Evolutionary conservation across 2,113 vertebrate species (phyloP), one percentile per base, ranked within the genome.

Genomic region (Actenoides lindsayi): DNA sequence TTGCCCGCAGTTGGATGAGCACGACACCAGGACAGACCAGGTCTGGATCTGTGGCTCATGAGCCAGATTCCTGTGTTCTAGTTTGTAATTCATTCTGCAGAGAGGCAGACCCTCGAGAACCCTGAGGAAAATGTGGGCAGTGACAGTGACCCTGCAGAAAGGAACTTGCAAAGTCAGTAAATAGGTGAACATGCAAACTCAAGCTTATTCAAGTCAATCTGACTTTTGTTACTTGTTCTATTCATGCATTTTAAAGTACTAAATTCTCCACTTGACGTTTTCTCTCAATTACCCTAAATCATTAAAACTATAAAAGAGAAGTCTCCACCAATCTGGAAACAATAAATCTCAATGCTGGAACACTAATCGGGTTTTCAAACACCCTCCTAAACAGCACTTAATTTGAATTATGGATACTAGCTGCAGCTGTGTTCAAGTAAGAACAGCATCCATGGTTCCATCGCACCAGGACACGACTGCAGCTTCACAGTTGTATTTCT

Each of bases 341-440:
- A 94, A 97, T 96, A 95, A 93, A 92, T 97, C 92, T 95, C 20
- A 28, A n/a, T 51, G 41, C 80, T 96, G 92, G 94, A 96, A 89
- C 83, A 87, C 54, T 97, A 94, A 87, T 82, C 0, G 0, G 18
- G 44, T 83, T 96, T 94, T 93, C 78, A 87, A 94, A 89, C 87
- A 90, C 82, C 73, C 92, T 95, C 82, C 88, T 90, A 95, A 90
- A 90, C 53, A 92, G 53, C 53, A 94, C 83, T 96, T 94, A 93
- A 75, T 90, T 95, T 97, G 92, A 92, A 83, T 96, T 97, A 95
- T 84, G 80, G 88, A 82, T 92, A n/a, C 73, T 82, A 89, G 86
- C 56, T 93, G 77, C 95, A 97, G 94, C 90, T 96, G 86, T 93
- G 69, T n/a, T 96, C 93, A 84, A 84, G 56, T 71, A 83, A 71